Percentiles rank a stretch among this genome's conserved stretches.
Conservation (phyloP, 2,888 invertebrate species). For the Drosophila nigritarsus region DNA sequence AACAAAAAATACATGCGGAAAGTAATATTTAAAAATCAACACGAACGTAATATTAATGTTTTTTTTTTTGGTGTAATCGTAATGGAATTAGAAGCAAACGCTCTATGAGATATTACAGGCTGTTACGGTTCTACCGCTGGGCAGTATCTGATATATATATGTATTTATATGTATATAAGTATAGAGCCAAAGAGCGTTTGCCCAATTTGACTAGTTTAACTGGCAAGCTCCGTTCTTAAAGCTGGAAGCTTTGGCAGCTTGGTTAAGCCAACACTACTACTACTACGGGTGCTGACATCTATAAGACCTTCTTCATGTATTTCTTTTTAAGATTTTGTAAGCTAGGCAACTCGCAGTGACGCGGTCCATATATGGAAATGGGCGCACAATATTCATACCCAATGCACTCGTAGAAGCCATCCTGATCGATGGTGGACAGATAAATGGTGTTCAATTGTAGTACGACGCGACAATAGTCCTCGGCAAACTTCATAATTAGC, state of each 20-base stretch:
- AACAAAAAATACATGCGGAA: conserved; percentile 76
- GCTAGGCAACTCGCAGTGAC: conserved; percentile 84
- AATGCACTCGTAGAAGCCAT: conserved; percentile 90
- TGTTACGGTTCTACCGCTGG: conserved; percentile 47
- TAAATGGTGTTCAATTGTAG: conserved; percentile 88
- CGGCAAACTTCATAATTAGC: conserved; percentile 90
- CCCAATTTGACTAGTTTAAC: conserved; percentile 71
- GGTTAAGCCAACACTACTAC: conserved; percentile 55
- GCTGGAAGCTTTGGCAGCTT: conserved; percentile 37
- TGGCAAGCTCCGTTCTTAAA: conserved; percentile 33
- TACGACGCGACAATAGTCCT: conserved; percentile 89
- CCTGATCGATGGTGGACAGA: conserved; percentile 90
- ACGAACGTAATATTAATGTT: conserved; percentile 67
- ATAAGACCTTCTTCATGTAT: conserved; percentile 85
- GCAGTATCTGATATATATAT: conserved; percentile 36
- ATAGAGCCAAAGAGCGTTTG: conserved; percentile 47
- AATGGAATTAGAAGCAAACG: conserved; percentile 74
- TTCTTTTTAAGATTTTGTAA: conserved; percentile 84
- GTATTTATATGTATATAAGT: not conserved
- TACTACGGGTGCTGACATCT: conserved; percentile 77
- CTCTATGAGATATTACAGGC: conserved; percentile 34
- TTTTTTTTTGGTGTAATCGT: conserved; percentile 41
- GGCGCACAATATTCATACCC: conserved; percentile 90
- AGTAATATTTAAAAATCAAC: conserved; percentile 81
- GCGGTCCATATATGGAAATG: conserved; percentile 89